phyloP scores from a whole-genome alignment of 2,113 vertebrate species.

The Hiodon alosoides region DNA sequence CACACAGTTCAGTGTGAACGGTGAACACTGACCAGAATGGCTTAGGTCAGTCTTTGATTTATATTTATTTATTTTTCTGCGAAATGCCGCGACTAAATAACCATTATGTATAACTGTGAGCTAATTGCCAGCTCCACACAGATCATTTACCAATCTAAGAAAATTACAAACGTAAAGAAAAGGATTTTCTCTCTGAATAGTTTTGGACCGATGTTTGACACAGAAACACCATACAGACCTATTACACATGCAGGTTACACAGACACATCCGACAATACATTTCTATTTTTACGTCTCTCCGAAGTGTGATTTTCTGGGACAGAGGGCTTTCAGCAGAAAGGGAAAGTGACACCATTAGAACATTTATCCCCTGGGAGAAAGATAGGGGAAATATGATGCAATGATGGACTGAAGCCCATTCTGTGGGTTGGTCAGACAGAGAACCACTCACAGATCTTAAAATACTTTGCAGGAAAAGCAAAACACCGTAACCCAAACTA shows the following conservation, averaged over 20 bases:
- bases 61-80: no score
- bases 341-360: conserved; percentile 6
- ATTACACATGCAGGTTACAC: neutral
- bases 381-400: neutral
- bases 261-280: neutral
- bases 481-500: no score
- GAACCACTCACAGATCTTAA: neutral
- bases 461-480: neutral
- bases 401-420: neutral
- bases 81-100: no score
- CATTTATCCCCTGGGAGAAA: neutral
- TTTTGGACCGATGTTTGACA: no score
- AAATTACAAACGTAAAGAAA: no score
- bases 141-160: no score
- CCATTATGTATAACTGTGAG: no score
- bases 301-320: conserved; percentile 17
- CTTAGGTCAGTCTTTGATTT: no score
- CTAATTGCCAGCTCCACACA: no score
- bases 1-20: no score
- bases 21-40: no score
- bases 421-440: neutral
- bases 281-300: conserved; percentile 14
- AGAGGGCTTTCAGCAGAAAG: conserved; percentile 16
- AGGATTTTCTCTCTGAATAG: no score
- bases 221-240: neutral